Conservation (phyloP, 2,797 vertebrate species). For the Tapera naevia region DNA sequence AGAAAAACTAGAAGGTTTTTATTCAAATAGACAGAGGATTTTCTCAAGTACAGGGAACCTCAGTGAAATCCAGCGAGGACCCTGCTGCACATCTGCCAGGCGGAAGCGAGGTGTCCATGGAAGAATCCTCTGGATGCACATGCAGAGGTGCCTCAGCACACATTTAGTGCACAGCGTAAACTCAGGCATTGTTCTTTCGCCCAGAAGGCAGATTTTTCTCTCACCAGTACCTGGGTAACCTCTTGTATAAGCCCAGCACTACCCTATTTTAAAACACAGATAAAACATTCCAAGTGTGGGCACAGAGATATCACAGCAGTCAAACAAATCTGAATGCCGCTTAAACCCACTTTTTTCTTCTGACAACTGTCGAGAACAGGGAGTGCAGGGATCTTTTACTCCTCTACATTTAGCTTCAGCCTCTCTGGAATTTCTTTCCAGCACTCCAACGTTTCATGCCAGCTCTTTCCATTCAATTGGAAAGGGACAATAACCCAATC, state of each 20-base stretch:
- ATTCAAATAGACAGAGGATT: neutral
- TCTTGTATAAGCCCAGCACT: neutral
- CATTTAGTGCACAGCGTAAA: neutral
- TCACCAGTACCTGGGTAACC: neutral
- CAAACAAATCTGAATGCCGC: slow-evolving; percentile 19
- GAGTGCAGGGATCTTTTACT: slow-evolving; percentile 2
- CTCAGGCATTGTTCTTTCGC: neutral
- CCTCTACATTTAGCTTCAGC: slow-evolving; percentile 22
- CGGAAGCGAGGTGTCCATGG: neutral
- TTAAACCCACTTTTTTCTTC: slow-evolving; percentile 8
- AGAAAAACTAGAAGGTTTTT: neutral
- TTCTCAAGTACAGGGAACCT: neutral
- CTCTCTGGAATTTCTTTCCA: neutral
- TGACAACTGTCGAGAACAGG: slow-evolving; percentile 29
- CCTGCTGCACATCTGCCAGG: neutral
- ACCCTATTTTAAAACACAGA: neutral
- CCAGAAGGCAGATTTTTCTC: neutral
- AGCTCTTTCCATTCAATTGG: neutral
- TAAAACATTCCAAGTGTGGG: neutral
- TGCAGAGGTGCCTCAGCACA: neutral
- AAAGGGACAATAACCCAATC: neutral
- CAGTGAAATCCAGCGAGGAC: neutral
- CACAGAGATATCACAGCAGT: neutral
- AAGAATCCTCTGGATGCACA: neutral
- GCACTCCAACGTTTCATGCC: neutral